Percentiles rank a stretch among this genome's conserved stretches.
These are phyloP conservation scores for Rhodinocichla rosea DNA, from an alignment of 2,113 vertebrate species.

Conservation along the genomic window DNA sequence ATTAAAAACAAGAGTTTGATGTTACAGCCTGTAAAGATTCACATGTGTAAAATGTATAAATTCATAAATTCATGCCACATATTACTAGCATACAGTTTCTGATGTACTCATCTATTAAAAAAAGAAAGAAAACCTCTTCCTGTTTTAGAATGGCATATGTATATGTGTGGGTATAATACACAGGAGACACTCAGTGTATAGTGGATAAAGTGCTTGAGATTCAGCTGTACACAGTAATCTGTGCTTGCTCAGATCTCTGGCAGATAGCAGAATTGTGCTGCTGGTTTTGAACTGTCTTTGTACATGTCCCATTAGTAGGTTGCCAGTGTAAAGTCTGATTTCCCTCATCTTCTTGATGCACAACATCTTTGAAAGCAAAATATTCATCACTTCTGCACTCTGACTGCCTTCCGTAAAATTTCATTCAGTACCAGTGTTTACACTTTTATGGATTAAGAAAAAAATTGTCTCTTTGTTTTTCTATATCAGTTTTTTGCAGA, in stretches of 20 bases:
- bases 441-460: conserved; percentile 30
- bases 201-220: neutral
- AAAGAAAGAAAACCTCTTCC: neutral
- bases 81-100: conserved; percentile 40
- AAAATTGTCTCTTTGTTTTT: neutral
- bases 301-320: conserved; percentile 41
- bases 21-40: neutral
- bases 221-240: conserved; percentile 11
- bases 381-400: conserved; percentile 45
- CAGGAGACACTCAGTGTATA: neutral
- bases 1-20: neutral
- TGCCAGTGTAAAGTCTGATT: conserved; percentile 51
- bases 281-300: conserved; percentile 46
- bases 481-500: conserved; percentile 39
- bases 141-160: neutral
- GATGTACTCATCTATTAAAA: conserved; percentile 6
- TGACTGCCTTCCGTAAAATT: conserved; percentile 23
- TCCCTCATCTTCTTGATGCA: conserved; percentile 21
- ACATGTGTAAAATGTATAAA: conserved; percentile 20
- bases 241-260: conserved; percentile 39
- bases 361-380: conserved; percentile 29
- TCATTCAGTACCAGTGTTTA: conserved; percentile 19
- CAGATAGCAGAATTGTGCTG: conserved; percentile 37
- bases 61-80: conserved; percentile 53
- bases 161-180: neutral